Evolutionary conservation across 2,888 invertebrate genomes (phyloP), one percentile per base, ranked within the genome.

Genomic region (Drosophila algonquin): DNA sequence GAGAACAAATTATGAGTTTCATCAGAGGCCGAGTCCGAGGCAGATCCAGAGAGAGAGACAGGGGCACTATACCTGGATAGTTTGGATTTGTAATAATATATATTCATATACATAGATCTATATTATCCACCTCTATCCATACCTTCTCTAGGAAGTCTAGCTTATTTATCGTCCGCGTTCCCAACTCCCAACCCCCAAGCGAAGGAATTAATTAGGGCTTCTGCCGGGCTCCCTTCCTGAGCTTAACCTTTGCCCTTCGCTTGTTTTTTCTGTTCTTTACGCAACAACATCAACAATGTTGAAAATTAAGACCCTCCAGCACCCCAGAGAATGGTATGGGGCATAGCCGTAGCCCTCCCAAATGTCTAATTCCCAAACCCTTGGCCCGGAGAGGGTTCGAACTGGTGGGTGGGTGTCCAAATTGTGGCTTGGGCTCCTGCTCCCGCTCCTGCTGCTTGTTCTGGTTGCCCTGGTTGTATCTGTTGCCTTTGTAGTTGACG

Each of bases 261-360:
- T 61, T 63, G 60, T 50, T 63, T 50, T n/a, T 57, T 56, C 60
- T 78, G 50, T 70, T 63, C 54, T 64, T 56, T 59, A 48, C 63
- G 67, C 65, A 64, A 60, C 53, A 77, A 69, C 63, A 73, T 73
- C 73, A 83, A 81, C 86, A 82, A 80, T 80, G 83, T 67, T 40
- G 72, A 75, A 83, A 87, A 85, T 87, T 75, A 87, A 85, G 81
- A 81, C 76, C 89, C 89, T 79, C 57, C 54, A 76, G 81, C 71
- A 50, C 62, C 69, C 65, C 68, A 45, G 57, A 51, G 64, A 27
- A 57, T 35, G 59, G 4, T 24, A 46, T 45, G 35, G 27, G 48
- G 50, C 32, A 8, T 2, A 8, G 30, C 8, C 8, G 8, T 51
- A 60, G 46, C 62, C 67, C 60, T 56, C 57, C 45, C 16, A 55